phyloP scores from a whole-genome alignment of 2,888 invertebrate species.

The Epistrophe grossulariae region DNA sequence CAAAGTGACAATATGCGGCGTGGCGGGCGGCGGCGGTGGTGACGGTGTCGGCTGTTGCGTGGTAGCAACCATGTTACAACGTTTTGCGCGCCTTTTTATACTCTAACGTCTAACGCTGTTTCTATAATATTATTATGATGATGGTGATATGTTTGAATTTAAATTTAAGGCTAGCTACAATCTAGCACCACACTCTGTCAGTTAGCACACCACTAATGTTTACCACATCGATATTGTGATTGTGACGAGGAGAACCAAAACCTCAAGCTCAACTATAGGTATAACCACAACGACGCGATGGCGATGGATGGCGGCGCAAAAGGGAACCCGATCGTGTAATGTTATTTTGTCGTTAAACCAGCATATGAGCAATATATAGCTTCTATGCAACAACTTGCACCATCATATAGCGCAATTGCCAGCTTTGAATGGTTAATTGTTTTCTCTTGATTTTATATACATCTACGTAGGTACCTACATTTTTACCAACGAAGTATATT shows the following conservation, averaged over 20 bases:
- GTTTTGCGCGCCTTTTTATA: conserved; percentile 30
- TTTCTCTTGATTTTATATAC: conserved; percentile 48
- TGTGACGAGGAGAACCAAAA: conserved; percentile 21
- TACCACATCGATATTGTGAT: conserved; percentile 12
- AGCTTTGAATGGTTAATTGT: conserved; percentile 70
- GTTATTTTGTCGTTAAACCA: conserved; percentile 49
- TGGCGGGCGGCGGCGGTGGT: too few relatives aligned
- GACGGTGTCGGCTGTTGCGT: not conserved
- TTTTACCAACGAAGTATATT: not conserved
- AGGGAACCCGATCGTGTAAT: conserved; percentile 45
- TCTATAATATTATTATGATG: not conserved
- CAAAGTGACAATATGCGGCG: conserved; percentile 53
- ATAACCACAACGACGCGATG: not conserved
- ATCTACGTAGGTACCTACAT: too few relatives aligned
- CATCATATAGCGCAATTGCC: conserved; percentile 47
- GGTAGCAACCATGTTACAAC: conserved; percentile 46
- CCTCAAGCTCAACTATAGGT: not conserved
- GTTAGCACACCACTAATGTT: conserved; percentile 24
- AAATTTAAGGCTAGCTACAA: conserved; percentile 23
- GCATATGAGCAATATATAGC: conserved; percentile 36
- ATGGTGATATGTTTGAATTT: conserved; percentile 20
- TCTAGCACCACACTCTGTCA: not conserved
- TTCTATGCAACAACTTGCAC: conserved; percentile 54
- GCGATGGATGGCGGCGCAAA: not conserved
- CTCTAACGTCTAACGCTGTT: conserved; percentile 20